Evolutionary conservation across 2,797 vertebrate species (phyloP).

Genomic region (Anas bahamensis): DNA sequence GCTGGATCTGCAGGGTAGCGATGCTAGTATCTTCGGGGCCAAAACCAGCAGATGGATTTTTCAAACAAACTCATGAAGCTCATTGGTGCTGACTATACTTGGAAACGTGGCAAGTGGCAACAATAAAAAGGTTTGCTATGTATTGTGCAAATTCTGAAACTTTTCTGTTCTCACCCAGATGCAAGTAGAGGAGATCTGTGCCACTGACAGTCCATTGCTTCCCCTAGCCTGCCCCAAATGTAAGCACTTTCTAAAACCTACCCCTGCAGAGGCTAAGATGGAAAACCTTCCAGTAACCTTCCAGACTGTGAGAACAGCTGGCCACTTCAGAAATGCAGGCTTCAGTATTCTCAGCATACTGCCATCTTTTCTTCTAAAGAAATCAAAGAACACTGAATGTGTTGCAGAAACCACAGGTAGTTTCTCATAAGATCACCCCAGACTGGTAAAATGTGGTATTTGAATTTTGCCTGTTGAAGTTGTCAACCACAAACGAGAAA

Average conservation of each 20-base stretch:
- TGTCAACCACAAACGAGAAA: background rate
- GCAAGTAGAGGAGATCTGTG: background rate
- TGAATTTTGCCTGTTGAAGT: background rate
- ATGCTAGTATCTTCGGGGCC: conserved; percentile 3
- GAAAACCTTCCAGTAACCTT: background rate
- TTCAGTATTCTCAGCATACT: background rate
- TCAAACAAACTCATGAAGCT: conserved; percentile 21
- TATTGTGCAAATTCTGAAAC: background rate
- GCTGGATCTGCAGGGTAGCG: conserved; percentile 29
- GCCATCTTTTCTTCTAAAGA: background rate
- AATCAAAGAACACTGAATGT: background rate
- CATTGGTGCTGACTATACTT: background rate
- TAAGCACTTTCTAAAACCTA: background rate
- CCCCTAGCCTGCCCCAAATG: background rate
- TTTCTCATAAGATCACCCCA: background rate
- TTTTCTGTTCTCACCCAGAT: background rate
- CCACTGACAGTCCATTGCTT: background rate
- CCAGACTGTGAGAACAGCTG: background rate
- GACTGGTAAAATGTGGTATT: background rate
- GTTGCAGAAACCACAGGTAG: background rate
- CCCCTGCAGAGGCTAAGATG: background rate
- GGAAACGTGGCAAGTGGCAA: background rate
- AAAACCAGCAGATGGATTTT: conserved; percentile 57
- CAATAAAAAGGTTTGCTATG: background rate
- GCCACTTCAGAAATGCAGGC: background rate